Evolutionary conservation across 2,797 vertebrate genomes (phyloP).

Genomic region (Pangasius macronema): DNA sequence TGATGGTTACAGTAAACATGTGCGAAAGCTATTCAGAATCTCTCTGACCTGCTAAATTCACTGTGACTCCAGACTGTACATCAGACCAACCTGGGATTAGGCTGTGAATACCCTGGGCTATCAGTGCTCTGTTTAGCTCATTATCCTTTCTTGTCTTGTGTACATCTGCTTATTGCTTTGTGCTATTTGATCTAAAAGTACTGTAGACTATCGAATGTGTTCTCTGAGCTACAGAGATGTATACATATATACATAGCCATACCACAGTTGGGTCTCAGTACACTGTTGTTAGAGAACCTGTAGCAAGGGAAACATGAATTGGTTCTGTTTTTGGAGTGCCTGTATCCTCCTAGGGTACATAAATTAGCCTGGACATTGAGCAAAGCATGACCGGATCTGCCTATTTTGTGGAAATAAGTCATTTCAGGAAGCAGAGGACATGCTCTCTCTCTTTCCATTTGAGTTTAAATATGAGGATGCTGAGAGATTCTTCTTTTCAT

Average conservation of each 20-base stretch:
- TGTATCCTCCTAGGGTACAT: slow-evolving; percentile 15
- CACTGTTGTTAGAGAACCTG: neutral
- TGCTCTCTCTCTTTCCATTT: neutral
- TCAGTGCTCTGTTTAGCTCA: slow-evolving; percentile 37
- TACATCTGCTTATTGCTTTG: slow-evolving; percentile 22
- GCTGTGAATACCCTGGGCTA: neutral
- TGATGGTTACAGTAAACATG: neutral
- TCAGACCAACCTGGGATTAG: slow-evolving; percentile 16
- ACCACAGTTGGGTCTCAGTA: neutral
- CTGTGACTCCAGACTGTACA: slow-evolving; percentile 3
- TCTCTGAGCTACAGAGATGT: neutral
- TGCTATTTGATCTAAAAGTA: neutral
- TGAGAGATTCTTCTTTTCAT: no score
- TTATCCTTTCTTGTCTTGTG: slow-evolving; percentile 15
- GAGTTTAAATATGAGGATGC: neutral
- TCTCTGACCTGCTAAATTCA: neutral
- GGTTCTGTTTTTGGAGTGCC: neutral
- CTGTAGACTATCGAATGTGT: no score
- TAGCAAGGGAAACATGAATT: neutral
- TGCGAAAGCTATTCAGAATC: neutral
- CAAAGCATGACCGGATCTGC: neutral
- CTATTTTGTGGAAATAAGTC: neutral
- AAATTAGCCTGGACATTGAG: neutral
- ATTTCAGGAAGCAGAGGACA: neutral
- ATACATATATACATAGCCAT: neutral